Percentiles rank a stretch among this genome's conserved stretches.
phyloP scores from a whole-genome alignment of 2,797 vertebrate species.

The Coccyzus lansbergi region DNA sequence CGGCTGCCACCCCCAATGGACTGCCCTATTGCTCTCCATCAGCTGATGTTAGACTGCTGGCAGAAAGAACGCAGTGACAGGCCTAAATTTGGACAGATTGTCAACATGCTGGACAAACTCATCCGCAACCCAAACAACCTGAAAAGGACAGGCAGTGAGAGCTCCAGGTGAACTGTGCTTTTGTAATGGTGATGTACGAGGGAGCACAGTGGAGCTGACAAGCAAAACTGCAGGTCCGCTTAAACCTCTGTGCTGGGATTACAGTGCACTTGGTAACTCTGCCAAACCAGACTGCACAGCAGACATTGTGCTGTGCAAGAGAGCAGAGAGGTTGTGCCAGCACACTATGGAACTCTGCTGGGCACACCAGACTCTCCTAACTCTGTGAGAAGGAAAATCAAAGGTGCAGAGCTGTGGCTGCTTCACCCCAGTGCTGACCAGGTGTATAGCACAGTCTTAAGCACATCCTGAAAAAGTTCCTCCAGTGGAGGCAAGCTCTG shows the following conservation, averaged over 20 bases:
- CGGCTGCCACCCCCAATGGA: constrained; percentile 97
- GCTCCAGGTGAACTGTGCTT: constrained; percentile 82
- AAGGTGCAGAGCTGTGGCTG: neutral
- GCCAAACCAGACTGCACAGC: neutral
- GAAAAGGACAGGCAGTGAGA: constrained; percentile 92
- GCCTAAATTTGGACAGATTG: constrained; percentile 97
- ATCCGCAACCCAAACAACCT: constrained; percentile 97
- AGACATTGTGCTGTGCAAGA: neutral
- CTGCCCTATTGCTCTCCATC: constrained; percentile 94
- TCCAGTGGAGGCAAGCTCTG: neutral
- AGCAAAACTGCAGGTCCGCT: neutral
- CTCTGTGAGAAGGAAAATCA: neutral
- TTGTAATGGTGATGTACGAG: neutral
- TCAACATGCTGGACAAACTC: constrained; percentile 99
- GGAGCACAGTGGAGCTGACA: neutral
- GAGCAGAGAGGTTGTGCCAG: neutral
- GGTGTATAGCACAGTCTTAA: neutral
- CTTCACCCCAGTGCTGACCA: neutral
- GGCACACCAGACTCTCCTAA: neutral
- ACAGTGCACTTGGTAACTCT: neutral
- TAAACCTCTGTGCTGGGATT: neutral
- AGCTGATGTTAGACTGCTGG: constrained; percentile 99
- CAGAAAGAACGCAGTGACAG: constrained; percentile 94
- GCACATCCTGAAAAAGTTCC: neutral
- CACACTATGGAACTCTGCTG: neutral